Base-by-base conservation (phyloP, 2,888 invertebrate species). In the Drosophila picticornis region DNA sequence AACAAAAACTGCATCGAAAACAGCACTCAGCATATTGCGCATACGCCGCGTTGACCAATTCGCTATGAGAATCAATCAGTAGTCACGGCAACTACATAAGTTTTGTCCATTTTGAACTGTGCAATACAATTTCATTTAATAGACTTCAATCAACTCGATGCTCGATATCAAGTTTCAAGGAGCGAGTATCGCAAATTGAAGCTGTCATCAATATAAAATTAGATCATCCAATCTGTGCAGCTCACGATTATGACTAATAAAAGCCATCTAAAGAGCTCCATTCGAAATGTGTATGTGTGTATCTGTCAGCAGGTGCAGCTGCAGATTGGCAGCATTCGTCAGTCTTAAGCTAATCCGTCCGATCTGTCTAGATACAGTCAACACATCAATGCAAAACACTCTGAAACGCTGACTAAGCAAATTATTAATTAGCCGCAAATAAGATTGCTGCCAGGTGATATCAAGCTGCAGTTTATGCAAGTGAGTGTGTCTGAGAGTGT, bases 31-130 rank as follows among this genome's bases (percentile, higher is more conserved):
- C 61, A 73, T 65, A 81, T 88, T 85, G 89, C 87, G 81, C 89
- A 85, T 85, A 90, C 85, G 87, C 81, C 87, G 43, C 72, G 63
- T 74, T 83, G 60, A 57, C 77, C 86, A 74, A 83, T 36, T 36
- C 36, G 58, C 58, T 52, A 25, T 64, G 75, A 57, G 69, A 77
- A 77, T 63, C 81, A 56, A 79, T 63, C 72, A 57, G 50, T 7
- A 31, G 71, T 50, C 58, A 55, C 27, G 32, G 40, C 59, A 70
- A 46, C 60, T 22, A 72, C 60, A 32, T 40, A 60, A 16, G 46
- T 34, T 25, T 34, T 40, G n/a, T 29, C 16, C 25, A 59, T 53
- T 59, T 52, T 13, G 3, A 31, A 5, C 40, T 38, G 27, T 22
- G 36, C 43, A 48, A 22, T 72, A 53, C 38, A 46, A 38, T 52